Evolutionary conservation across 2,113 vertebrate genomes (phyloP), one percentile per base, ranked within the genome.

Genomic region (Pyrgilauda ruficollis): DNA sequence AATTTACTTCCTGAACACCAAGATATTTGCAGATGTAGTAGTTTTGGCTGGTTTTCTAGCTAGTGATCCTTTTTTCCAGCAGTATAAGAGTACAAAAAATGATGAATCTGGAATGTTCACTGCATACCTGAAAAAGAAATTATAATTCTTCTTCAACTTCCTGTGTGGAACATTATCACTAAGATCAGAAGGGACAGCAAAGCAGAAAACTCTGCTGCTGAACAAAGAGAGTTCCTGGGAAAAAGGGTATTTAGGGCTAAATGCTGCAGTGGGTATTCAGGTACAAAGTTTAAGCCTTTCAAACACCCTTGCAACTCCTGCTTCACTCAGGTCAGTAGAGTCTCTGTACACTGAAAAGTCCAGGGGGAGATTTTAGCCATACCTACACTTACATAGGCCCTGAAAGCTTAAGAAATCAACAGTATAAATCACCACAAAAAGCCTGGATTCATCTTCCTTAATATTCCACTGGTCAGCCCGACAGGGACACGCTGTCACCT

Each of bases 81-180:
- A 24, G 14, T 35, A 19, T 69, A 76, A 72, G 13, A 7, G 14
- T 37, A 77, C 3, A 53, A 70, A 93, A 93, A 67, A 70, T 49
- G 39, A 33, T 78, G 59, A 78, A 90, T 84, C 69, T 87, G 49
- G 41, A 93, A 84, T 35, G 49, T 39, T 93, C 66, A 62, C 35
- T 75, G 61, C 18, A 56, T 82, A 79, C n/a, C 30, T 73, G 58
- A 90, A 74, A 83, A 92, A 75, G 20, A 62, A 84, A 87, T 89
- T 35, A 15, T 44, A 89, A 68, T 75, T 30, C 55, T 55, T 63
- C 35, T 68, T 76, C 72, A 86, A 74, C 28, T 68, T 74, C 13
- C 1, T 37, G 6, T 30, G n/a, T 62, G 31, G 22, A 50, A 31
- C 50, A 18, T 69, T 90, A 81, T 77, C 43, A 70, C 21, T 41